A percentile compares a stretch with the other conserved stretches of the same genome.
phyloP scores from a whole-genome alignment of 2,888 invertebrate genomes.

The Odontothrips loti region DNA sequence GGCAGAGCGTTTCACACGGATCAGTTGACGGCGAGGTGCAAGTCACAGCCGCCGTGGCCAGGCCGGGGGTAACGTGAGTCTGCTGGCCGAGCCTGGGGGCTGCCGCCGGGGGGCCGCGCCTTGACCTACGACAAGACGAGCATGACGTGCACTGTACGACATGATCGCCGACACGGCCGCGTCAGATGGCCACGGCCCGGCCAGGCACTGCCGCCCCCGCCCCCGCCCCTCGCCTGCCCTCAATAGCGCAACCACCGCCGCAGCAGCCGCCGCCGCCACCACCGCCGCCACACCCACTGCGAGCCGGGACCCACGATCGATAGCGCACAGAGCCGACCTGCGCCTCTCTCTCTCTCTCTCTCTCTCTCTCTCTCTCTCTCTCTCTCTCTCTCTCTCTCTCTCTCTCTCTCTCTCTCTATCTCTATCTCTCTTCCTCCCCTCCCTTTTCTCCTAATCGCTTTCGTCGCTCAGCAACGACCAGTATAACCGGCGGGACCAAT shows the following conservation, averaged over 20 bases:
- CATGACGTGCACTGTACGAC: too few relatives aligned
- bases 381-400: background rate
- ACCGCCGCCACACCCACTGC: constrained; percentile 8
- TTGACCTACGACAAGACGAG: too few relatives aligned
- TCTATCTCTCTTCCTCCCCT: background rate
- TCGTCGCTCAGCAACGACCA: too few relatives aligned
- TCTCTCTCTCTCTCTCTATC: background rate
- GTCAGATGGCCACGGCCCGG: background rate
- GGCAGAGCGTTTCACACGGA: too few relatives aligned
- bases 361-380: background rate
- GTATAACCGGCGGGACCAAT: too few relatives aligned
- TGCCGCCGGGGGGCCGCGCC: too few relatives aligned
- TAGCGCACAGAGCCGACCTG: background rate
- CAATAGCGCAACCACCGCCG: background rate
- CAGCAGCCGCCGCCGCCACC: background rate
- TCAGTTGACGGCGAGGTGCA: too few relatives aligned
- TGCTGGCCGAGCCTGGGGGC: too few relatives aligned
- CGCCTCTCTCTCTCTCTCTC: background rate
- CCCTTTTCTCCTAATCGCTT: too few relatives aligned
- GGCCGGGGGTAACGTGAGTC: too few relatives aligned
- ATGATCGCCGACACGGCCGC: too few relatives aligned
- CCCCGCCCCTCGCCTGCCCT: background rate
- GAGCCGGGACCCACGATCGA: background rate
- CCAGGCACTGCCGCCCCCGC: background rate
- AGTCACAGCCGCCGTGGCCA: too few relatives aligned